Conservation (phyloP, 2,888 invertebrate species). For the Lutraria lutraria region DNA sequence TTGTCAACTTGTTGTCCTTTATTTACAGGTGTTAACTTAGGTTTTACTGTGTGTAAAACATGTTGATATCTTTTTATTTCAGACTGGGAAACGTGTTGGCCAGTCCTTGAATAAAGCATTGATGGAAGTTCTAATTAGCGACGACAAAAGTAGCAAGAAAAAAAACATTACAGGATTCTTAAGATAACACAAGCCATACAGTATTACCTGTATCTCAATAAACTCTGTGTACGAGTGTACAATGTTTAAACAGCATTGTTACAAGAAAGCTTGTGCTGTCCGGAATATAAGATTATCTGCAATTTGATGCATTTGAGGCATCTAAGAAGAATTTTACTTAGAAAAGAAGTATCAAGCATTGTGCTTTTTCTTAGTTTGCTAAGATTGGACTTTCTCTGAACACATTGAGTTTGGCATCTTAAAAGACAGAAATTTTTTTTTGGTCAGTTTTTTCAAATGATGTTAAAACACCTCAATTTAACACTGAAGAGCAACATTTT, state of each 20-base stretch:
- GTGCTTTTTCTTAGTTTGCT: not conserved
- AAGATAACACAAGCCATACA: slow-evolving; percentile 58
- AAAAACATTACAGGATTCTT: slow-evolving; percentile 88
- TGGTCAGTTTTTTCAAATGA: too few species aligned
- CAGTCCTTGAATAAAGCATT: slow-evolving; percentile 91
- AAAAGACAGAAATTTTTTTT: too few species aligned
- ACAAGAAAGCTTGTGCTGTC: not conserved
- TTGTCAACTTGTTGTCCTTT: too few species aligned
- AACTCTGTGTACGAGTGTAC: not conserved
- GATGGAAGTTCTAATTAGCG: slow-evolving; percentile 90
- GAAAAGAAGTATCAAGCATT: too few species aligned
- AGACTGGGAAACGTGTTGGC: slow-evolving; percentile 92
- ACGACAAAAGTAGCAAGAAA: slow-evolving; percentile 87
- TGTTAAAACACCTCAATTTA: too few species aligned
- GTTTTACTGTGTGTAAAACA: not conserved
- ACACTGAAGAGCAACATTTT: too few species aligned
- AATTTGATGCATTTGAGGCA: not conserved
- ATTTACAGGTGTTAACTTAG: not conserved
- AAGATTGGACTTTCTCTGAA: too few species aligned
- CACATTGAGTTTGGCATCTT: too few species aligned
- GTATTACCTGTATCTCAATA: not conserved
- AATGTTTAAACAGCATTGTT: not conserved
- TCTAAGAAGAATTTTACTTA: too few species aligned
- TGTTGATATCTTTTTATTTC: slow-evolving; percentile 68
- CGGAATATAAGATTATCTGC: not conserved